These are phyloP conservation scores for Pseudochromis fuscus DNA, from an alignment of 2,797 vertebrate genomes.

Conservation along the genomic window DNA sequence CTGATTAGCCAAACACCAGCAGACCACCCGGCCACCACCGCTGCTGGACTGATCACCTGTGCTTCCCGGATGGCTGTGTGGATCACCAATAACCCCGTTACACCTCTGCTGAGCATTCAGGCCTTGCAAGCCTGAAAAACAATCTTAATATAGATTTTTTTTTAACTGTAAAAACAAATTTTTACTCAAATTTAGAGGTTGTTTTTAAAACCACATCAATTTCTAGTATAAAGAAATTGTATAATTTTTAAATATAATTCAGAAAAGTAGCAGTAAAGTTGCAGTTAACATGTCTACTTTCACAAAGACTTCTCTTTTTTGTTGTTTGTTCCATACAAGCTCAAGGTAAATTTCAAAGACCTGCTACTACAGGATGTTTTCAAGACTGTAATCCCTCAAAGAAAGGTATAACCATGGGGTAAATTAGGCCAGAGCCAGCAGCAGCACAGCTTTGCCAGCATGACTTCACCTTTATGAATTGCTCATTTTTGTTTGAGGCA, in stretches of 20 bases:
- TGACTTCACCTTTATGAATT: constrained; percentile 62
- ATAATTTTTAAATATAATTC: constrained; percentile 1
- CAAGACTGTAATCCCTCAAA: constrained; percentile 43
- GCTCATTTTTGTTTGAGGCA: constrained; percentile 63
- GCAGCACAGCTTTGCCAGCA: constrained; percentile 42
- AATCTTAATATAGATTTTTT: constrained; percentile 40
- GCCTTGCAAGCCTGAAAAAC: constrained; percentile 41
- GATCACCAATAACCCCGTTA: constrained; percentile 67
- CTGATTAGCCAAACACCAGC: constrained; percentile 66
- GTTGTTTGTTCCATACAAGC: constrained; percentile 28
- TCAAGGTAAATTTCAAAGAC: constrained; percentile 38
- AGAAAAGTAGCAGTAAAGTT: not conserved
- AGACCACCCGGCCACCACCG: constrained; percentile 59
- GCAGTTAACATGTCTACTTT: not conserved
- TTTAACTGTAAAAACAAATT: constrained; percentile 51
- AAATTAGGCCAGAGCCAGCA: constrained; percentile 60
- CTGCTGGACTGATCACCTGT: constrained; percentile 52
- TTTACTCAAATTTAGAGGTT: constrained; percentile 9
- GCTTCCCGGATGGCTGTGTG: constrained; percentile 65
- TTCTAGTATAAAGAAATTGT: not conserved
- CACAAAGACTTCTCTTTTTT: not conserved
- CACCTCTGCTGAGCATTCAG: constrained; percentile 66
- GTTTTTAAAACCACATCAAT: constrained; percentile 25
- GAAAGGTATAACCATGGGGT: constrained; percentile 52
- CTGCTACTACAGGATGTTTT: constrained; percentile 32